Base-by-base conservation (phyloP, 2,113 vertebrate genomes). In the Muntiacus reevesi region DNA sequence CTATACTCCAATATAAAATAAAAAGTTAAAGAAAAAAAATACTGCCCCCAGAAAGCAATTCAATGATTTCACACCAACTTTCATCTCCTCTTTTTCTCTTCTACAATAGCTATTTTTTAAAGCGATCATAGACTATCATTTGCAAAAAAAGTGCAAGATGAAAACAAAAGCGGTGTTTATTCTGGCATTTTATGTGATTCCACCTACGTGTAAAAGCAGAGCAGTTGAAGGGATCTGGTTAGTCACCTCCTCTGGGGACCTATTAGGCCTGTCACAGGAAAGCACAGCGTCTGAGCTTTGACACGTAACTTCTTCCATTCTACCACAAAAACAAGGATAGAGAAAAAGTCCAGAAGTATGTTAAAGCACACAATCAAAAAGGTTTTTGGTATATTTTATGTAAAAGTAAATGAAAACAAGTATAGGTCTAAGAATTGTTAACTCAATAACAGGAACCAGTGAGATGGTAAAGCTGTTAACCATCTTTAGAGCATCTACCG, bases 151-250 rank as follows among this genome's bases (percentile, higher is more conserved):
- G 30, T 33, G 67, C 67, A 81, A 40, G 45, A 91, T 45, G 33
- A 92, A 97, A 98, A 85, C 87, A 89, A 84, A 90, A 87, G 28
- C 76, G 40, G 36, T 27, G 40, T 64, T 89, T 87, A 74, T 87
- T 87, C 33, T 79, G 62, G 15, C 30, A 62, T 57, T 94, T 86
- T 55, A 36, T 55, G 55, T 86, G 78, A 62, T 45, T 84, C 74
- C 87, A 13, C 16, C 40, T 28, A 81, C 9, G 13, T 3, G 19
- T 23, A 30, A 86, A 3, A 55, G 25, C 76, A 92, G 60, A 64
- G 50, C 30, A 45, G 3, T 55, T 55, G 30, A 81, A n/a, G 23
- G 5, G 13, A 40, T 45, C 81, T 67, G 45, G 27, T 92, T 30
- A 21, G 8, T 93, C 60, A 47, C 52, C 21, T 87, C 71, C 88